Evolutionary conservation across 2,113 vertebrate genomes (phyloP).

Genomic region (Rafetus swinhoei): DNA sequence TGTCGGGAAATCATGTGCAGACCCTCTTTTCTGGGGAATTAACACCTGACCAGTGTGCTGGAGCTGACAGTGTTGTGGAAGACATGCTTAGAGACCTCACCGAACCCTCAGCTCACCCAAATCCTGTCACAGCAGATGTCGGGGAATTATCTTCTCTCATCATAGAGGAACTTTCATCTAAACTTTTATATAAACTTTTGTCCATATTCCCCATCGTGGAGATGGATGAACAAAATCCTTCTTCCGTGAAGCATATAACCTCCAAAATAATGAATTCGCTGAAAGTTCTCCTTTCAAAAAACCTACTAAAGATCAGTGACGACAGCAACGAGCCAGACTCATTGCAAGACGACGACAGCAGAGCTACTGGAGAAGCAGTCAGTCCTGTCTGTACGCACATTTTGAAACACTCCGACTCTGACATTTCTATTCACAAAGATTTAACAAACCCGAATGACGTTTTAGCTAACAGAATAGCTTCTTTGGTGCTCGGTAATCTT

Average conservation of each 20-base stretch:
- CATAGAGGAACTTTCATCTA: conserved; percentile 57
- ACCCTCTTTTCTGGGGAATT: conserved; percentile 62
- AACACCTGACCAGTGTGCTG: conserved; percentile 43
- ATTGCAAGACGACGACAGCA: conserved; percentile 15
- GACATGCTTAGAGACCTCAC: conserved; percentile 38
- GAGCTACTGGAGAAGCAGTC: conserved; percentile 52
- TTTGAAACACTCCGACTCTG: conserved; percentile 59
- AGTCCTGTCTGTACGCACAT: conserved; percentile 44
- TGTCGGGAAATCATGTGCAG: conserved; percentile 61
- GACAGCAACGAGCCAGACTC: neutral
- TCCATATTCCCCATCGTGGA: conserved; percentile 24
- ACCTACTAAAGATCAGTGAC: conserved; percentile 43
- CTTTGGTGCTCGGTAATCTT: conserved; percentile 65
- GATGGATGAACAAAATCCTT: neutral
- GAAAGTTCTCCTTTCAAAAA: conserved; percentile 58
- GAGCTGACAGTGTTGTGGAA: conserved; percentile 53
- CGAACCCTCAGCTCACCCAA: neutral
- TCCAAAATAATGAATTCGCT: conserved; percentile 63
- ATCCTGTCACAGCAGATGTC: neutral
- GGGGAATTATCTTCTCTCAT: conserved; percentile 32
- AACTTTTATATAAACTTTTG: conserved; percentile 67
- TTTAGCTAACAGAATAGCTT: conserved; percentile 63
- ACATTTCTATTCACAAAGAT: conserved; percentile 55
- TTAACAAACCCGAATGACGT: conserved; percentile 48
- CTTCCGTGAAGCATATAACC: conserved; percentile 38